Conservation (phyloP, 1,140 invertebrate species). For the Battus philenor region DNA sequence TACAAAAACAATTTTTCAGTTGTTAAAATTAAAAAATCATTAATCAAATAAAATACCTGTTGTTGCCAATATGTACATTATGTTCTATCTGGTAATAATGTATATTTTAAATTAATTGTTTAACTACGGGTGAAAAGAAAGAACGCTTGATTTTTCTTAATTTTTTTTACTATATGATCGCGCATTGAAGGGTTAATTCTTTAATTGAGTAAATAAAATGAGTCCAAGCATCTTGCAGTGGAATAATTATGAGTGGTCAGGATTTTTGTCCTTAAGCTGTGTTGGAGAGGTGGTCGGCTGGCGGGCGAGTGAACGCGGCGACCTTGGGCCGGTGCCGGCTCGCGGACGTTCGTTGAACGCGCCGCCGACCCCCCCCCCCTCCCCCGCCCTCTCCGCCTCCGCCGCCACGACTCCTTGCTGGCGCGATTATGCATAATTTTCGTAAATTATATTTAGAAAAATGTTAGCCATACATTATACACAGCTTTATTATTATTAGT, state of each 20-base stretch:
- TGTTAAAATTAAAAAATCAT: too few relatives aligned
- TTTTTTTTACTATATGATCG: too few relatives aligned
- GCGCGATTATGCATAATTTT: conserved; percentile 45
- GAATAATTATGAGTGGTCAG: conserved; percentile 17
- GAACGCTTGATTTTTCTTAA: too few relatives aligned
- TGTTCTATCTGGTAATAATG: too few relatives aligned
- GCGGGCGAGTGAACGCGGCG: conserved; percentile 61
- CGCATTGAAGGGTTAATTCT: too few relatives aligned
- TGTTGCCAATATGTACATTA: too few relatives aligned
- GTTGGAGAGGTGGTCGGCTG: conserved; percentile 23
- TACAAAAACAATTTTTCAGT: too few relatives aligned
- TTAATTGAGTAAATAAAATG: conserved; percentile 2
- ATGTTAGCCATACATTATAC: neutral
- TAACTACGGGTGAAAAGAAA: too few relatives aligned
- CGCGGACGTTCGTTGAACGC: conserved; percentile 73
- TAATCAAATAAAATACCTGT: too few relatives aligned
- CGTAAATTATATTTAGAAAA: conserved; percentile 40
- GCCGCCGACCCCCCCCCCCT: conserved; percentile 24
- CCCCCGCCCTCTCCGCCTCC: conserved; percentile 20
- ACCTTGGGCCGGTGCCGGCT: conserved; percentile 62
- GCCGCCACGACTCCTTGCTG: conserved; percentile 38
- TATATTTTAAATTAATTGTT: too few relatives aligned
- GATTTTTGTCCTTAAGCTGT: conserved; percentile 17
- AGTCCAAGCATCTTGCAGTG: neutral
- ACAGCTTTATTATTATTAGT: too few relatives aligned